Base-by-base conservation (phyloP, 2,113 vertebrate species). In the Rhagologus leucostigma region DNA sequence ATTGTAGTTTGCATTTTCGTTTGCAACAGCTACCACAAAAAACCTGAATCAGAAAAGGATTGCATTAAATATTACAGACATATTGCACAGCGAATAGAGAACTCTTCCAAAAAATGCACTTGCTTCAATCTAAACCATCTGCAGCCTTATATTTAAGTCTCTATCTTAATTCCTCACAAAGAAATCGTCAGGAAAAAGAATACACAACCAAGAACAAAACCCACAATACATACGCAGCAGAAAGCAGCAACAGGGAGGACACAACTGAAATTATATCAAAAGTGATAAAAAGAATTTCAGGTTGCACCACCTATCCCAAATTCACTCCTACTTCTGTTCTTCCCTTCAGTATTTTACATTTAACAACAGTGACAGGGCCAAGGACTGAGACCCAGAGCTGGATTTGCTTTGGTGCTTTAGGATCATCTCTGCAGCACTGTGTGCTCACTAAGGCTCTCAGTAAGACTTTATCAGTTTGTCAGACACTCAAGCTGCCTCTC, bases 11-110 rank as follows among this genome's bases (percentile, higher is more conserved):
- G 97, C 98, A 99, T 95, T 98, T 99, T 75, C 98, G 98, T 97
- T 98, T 99, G 98, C 99, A 99, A 98, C 99, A 99, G 68, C 95
- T 95, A 19, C 98, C 98, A 94, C 99, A 99, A 97, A 99, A 99
- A 16, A 99, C 99, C 99, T 99, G 97, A 57, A 93, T 75, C 94
- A 81, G 95, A 75, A 92, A 89, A 92, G 82, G 63, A 71, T 2
- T 24, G 39, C 74, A 87, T 87, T 91, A 80, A 74, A 19, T 42
- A 91, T 71, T 59, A 88, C 0, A 84, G 13, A 29, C 5, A 84
- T 30, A 60, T 6, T 27, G 35, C 35, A 84, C 15, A 63, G 7
- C 0, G 0, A 80, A 29, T 15, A 50, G 8, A 39, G 77, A 49
- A 68, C 24, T 70, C 30, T 30, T 89, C 30, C 20, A 62, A 71